Evolutionary conservation across 2,888 invertebrate genomes (phyloP), one percentile per base, ranked within the genome.

Genomic region (Drosophila ochracea): DNA sequence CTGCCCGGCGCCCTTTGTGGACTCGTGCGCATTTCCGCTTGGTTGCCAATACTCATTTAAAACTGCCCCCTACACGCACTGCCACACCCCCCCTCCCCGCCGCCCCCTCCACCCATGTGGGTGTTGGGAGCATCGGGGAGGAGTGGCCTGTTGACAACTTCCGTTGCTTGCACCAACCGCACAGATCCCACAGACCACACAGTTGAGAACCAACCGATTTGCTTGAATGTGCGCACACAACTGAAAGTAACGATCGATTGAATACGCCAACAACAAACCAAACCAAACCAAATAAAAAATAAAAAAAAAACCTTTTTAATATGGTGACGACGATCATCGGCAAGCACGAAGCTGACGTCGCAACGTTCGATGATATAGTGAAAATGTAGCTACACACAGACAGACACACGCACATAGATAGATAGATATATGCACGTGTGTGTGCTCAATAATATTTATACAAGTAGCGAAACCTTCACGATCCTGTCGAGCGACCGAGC

Each of bases 211-310:
- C 80, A 87, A 89, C 87, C 90, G 88, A 84, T 84, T 84, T 83
- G 91, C 90, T 84, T 84, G 85, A 91, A 84, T 75, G 91, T 89
- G 75, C 74, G 83, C 83, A 65, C 74, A 81, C 91, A 91, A 87
- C 91, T 89, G 78, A 87, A 91, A 82, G 78, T 90, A 87, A 89
- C 91, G 88, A 83, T 87, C 84, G 80, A 87, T 80, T 76, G 73
- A 76, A 74, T 68, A 30, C 50, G 37, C 37, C 54, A 69, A 70
- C 55, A 52, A 60, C 59, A 50, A 77, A 68, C 58, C 25, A 37
- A 43, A 21, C 43, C 43, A 43, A 47, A 47, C 13, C 21, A 43
- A 28, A 50, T 16, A 28, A 77, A 76, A 77, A 33, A 60, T 57
- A 62, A 59, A 54, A 76, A 77, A 60, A 60, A 62, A 59, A 54